Evolutionary conservation across 1,140 invertebrate species (phyloP), one percentile per base, ranked within the genome.

Genomic region (Pygmarrhopalites habei): DNA sequence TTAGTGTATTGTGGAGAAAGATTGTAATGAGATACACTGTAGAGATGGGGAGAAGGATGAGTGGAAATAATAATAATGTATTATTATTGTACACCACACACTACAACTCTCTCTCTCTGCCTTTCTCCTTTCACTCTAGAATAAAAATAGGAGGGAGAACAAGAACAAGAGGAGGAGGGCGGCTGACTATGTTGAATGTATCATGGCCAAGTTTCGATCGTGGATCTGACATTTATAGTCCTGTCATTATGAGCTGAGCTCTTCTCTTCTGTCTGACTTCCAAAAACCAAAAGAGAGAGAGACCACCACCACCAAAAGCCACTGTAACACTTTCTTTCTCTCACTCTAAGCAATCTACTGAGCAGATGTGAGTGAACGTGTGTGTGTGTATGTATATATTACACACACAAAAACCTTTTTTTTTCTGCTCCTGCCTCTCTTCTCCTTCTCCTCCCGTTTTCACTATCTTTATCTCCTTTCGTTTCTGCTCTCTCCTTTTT

Each of bases 131-230:
- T n/a, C n/a, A n/a, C n/a, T n/a, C n/a, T n/a, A n/a, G n/a, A n/a
- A n/a, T n/a, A n/a, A n/a, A 15, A 35, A 35, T 5, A 35, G 32
- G 15, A 35, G 32, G 15, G 15, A 35, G 32, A 35, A 5, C 5
- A 35, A 35, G 32, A 35, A 35, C 5, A 7, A 21, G 44, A 47
- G n/a, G 19, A 52, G 4, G 49, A 52, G 28, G n/a, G n/a, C n/a
- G n/a, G n/a, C n/a, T n/a, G n/a, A 23, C 49, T 7, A 21, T 26
- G 14, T 21, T 29, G 49, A 52, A 29, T 52, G 49, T 52, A 52
- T 52, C 49, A 52, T 52, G 49, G 49, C 49, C 49, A 52, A 52
- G 49, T 52, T 52, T 52, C 49, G 49, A 52, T 52, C 49, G 23
- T 52, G 49, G 28, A 52, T 52, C 49, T 52, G 49, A 52, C 49